Evolutionary conservation across 2,113 vertebrate species (phyloP).

Genomic region (Oxygymnocypris stewartii): DNA sequence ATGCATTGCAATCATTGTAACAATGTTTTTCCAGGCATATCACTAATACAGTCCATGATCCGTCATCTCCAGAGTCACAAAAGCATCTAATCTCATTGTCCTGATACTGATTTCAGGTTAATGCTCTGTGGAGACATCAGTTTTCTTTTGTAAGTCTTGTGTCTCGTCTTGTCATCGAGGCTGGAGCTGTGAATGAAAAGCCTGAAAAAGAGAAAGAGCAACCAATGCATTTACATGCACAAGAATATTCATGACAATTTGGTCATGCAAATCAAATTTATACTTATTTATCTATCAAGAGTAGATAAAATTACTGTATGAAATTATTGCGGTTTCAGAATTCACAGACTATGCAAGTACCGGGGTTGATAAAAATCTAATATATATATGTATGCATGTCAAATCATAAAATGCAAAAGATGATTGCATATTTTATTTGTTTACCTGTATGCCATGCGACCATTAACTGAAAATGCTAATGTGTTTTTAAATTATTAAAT

Average conservation of each 20-base stretch:
- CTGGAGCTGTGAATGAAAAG: background rate
- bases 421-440: background rate
- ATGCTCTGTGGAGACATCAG: background rate
- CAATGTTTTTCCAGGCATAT: background rate
- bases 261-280: background rate
- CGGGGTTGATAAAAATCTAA: background rate
- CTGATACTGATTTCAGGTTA: background rate
- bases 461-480: no score
- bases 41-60: background rate
- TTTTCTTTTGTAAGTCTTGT: slow-evolving; percentile 18
- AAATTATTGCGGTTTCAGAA: background rate
- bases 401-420: background rate
- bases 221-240: background rate
- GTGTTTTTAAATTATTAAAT: no score
- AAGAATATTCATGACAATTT: background rate
- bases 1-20: background rate
- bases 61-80: background rate
- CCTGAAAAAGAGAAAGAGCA: background rate
- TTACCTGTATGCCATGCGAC: background rate
- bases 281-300: background rate
- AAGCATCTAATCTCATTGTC: slow-evolving; percentile 8
- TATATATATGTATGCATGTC: no score
- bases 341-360: background rate
- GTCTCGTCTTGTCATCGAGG: background rate
- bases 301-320: background rate